Evolutionary conservation across 2,888 invertebrate species (phyloP), one percentile per base, ranked within the genome.

Genomic region (Ochropacha duplaris): DNA sequence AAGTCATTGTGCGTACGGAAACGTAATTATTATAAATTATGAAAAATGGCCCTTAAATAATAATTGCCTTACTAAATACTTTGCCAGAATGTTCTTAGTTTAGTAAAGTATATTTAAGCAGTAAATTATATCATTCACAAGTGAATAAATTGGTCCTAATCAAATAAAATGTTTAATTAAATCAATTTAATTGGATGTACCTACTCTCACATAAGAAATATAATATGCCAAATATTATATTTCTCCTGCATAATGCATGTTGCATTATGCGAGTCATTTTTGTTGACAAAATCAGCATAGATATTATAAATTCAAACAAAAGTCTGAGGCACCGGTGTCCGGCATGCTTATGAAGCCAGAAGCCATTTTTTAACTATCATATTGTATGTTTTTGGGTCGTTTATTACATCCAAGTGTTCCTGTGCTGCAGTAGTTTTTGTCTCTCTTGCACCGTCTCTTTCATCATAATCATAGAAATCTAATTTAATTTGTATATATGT

Each of bases 381-480:
- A 62, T 54, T 68, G 64, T 62, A 72, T 72, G 66, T 72, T 70
- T 72, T 72, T 70, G 26, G 57, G 65, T 44, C 73, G 62, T 72
- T 71, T 70, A 68, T 72, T 71, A 71, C 62, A 55, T 50, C 44
- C 56, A 65, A 68, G 60, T 60, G 71, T 72, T 72, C 73, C 73
- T 72, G 71, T 66, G 56, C 52, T 56, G 56, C 22, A 36, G 50
- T 54, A 57, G 36, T 61, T 68, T 72, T 72, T 62, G 61, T 58
- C 55, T 60, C 52, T 44, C 9, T 54, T 58, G 58, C 58, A 59
- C 63, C 57, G 54, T 59, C 59, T 50, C 54, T 66, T 70, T 72
- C 68, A 68, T 72, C 71, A 72, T 68, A 68, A 65, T 62, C 59
- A 56, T 65, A 61, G 63, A 60, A 52, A 65, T 71, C 68, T 36